Evolutionary conservation across 1,140 invertebrate species (phyloP).

Genomic region (Drosophila repletoides): DNA sequence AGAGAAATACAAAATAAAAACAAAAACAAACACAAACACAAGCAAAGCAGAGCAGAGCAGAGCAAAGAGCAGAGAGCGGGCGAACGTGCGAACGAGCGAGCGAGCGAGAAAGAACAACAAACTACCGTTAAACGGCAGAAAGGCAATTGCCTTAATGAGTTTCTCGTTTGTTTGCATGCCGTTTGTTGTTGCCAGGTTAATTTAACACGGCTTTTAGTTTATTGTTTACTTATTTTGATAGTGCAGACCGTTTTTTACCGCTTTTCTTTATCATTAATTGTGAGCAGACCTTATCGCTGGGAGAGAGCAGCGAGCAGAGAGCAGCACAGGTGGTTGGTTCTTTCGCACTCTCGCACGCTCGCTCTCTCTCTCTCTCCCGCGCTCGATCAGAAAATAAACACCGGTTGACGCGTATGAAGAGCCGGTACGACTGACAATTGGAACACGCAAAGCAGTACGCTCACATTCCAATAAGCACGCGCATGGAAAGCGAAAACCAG

Average conservation of each 20-base stretch:
- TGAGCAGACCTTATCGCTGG: slow-evolving; percentile 29
- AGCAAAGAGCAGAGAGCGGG: no score
- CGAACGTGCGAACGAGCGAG: slow-evolving; percentile 25
- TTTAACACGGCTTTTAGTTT: slow-evolving; percentile 58
- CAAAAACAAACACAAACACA: slow-evolving; percentile 11
- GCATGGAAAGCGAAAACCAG: slow-evolving; percentile 73
- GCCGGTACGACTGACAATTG: slow-evolving; percentile 23
- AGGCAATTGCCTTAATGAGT: slow-evolving; percentile 58
- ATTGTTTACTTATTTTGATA: slow-evolving; percentile 61
- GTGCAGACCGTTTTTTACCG: slow-evolving; percentile 41
- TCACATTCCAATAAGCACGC: slow-evolving; percentile 39
- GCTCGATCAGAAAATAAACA: slow-evolving; percentile 65
- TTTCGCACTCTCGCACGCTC: slow-evolving; percentile 18
- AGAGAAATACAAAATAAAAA: slow-evolving; percentile 35
- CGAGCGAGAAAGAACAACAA: slow-evolving; percentile 27
- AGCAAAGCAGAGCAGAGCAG: slow-evolving; percentile 20
- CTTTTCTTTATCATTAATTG: slow-evolving; percentile 60
- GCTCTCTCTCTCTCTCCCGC: slow-evolving; percentile 7
- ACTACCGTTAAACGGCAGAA: slow-evolving; percentile 63
- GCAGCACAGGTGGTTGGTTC: slow-evolving; percentile 31
- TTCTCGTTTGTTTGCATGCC: slow-evolving; percentile 55
- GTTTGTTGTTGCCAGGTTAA: slow-evolving; percentile 56
- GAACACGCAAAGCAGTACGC: slow-evolving; percentile 12
- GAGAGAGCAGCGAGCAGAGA: background rate
- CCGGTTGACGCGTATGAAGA: slow-evolving; percentile 62